phyloP scores from a whole-genome alignment of 2,113 vertebrate genomes.

The Chaenocephalus aceratus region DNA sequence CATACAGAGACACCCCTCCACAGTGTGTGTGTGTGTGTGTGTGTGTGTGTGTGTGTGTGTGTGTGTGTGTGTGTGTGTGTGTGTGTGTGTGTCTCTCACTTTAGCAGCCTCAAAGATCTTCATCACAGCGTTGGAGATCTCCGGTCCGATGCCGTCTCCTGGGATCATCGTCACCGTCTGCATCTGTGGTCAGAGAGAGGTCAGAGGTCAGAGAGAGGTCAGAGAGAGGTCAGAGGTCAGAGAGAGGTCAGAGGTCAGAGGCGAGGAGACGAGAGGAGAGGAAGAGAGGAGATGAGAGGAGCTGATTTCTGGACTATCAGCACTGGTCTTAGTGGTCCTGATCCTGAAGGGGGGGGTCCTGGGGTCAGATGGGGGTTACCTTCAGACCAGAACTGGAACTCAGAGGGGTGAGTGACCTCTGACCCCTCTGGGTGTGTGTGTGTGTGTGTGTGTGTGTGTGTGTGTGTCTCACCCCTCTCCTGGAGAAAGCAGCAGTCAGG shows the following conservation, averaged over 20 bases:
- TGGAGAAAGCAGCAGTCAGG: conserved; percentile 26
- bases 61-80: not conserved
- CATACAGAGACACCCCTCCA: not conserved
- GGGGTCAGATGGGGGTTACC: too few species aligned
- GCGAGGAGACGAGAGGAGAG: too few species aligned
- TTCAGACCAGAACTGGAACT: too few species aligned
- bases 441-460: not conserved
- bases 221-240: not conserved
- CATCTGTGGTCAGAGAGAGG: conserved; percentile 41
- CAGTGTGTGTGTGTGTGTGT: too few species aligned
- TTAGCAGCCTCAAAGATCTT: conserved; percentile 76
- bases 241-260: too few species aligned
- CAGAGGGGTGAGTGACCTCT: not conserved
- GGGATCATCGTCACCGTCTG: conserved; percentile 75
- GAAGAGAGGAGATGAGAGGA: too few species aligned
- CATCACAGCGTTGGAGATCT: conserved; percentile 70
- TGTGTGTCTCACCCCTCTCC: conserved; percentile 64
- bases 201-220: too few species aligned
- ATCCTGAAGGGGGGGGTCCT: too few species aligned
- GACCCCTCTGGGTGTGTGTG: not conserved
- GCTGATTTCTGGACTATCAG: too few species aligned
- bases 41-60: too few species aligned
- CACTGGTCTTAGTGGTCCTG: too few species aligned
- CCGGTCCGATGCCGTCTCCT: conserved; percentile 74
- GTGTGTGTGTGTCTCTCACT: conserved; percentile 4